Percentiles rank a stretch among this genome's conserved stretches.
These are phyloP conservation scores for Balaeniceps rex DNA, from an alignment of 2,113 vertebrate species.

Conservation along the genomic window DNA sequence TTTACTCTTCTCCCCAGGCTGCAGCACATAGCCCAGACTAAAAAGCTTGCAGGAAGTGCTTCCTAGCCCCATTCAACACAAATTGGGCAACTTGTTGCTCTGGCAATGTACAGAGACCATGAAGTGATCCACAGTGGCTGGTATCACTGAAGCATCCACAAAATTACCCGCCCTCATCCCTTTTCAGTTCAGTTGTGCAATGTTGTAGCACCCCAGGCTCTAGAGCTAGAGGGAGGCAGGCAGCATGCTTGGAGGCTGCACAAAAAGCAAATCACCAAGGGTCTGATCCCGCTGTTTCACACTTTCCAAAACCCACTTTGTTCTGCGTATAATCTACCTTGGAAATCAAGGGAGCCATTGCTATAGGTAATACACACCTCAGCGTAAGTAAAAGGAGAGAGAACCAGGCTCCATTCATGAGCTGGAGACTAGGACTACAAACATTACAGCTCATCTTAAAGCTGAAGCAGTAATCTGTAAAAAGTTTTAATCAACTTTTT, in stretches of 20 bases:
- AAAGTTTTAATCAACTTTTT: not conserved
- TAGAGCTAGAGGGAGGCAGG: not conserved
- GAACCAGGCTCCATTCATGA: not conserved
- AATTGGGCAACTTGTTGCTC: not conserved
- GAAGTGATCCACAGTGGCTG: not conserved
- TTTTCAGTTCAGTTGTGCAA: not conserved
- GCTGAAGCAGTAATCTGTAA: not conserved
- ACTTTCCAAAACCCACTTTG: not conserved
- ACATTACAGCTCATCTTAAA: not conserved
- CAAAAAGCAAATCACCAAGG: not conserved
- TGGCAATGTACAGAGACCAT: not conserved
- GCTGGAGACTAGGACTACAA: not conserved
- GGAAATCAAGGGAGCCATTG: rapidly evolving
- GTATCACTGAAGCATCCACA: not conserved
- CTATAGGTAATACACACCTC: not conserved
- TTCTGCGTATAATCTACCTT: not conserved
- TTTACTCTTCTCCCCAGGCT: not conserved
- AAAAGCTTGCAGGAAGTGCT: not conserved
- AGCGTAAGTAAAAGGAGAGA: not conserved
- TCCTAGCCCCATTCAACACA: not conserved
- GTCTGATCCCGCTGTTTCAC: not conserved
- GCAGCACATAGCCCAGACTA: not conserved
- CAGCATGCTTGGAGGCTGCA: not conserved
- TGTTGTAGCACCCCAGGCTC: not conserved
- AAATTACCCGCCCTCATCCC: not conserved